phyloP scores from a whole-genome alignment of 2,113 vertebrate genomes.

The Urocitellus parryii region DNA sequence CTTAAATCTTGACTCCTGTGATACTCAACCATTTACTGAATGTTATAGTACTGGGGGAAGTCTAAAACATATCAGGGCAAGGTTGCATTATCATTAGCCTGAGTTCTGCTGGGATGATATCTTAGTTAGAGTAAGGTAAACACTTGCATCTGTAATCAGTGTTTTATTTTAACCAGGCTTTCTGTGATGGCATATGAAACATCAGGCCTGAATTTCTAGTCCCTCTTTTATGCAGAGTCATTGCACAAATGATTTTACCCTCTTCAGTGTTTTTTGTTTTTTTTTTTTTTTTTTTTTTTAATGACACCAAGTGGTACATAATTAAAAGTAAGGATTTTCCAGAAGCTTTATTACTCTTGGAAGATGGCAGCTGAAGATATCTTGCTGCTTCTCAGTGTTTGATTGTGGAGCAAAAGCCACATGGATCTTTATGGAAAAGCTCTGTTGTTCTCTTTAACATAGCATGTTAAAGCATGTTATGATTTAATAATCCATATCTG shows the following conservation, averaged over 20 bases:
- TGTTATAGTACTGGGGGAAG: too few relatives aligned
- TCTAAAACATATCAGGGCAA: background rate
- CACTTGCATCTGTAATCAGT: background rate
- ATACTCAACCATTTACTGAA: background rate
- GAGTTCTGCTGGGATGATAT: background rate
- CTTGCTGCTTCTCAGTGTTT: background rate
- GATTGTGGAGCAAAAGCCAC: background rate
- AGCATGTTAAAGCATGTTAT: background rate
- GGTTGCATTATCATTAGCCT: background rate
- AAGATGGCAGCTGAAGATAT: background rate
- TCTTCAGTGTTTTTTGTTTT: background rate
- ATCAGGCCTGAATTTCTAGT: background rate
- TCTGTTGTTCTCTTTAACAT: background rate
- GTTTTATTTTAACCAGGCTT: background rate
- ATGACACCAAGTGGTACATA: background rate
- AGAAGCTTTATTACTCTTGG: background rate
- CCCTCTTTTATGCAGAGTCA: background rate
- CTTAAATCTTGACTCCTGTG: background rate
- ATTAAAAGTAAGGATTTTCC: constrained; percentile 32
- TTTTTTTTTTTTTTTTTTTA: constrained; percentile 1
- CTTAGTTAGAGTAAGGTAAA: background rate
- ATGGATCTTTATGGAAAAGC: background rate
- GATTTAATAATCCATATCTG: background rate
- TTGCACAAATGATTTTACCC: background rate
- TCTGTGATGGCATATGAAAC: too few relatives aligned